These are phyloP conservation scores for Silurus aristotelis DNA, from an alignment of 2,797 vertebrate genomes.

Conservation along the genomic window DNA sequence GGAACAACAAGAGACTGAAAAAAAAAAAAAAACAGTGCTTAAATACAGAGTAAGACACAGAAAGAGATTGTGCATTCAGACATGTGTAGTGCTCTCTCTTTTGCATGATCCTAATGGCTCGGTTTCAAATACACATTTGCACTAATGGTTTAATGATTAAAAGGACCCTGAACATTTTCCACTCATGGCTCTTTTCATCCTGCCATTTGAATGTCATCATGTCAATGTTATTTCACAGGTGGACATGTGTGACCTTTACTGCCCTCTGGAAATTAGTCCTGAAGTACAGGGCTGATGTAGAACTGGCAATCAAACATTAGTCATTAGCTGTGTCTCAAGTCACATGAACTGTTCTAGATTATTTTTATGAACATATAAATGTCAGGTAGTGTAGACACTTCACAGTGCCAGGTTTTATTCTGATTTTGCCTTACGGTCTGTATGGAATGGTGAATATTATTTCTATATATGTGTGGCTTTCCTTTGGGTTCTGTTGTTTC, in stretches of 20 bases:
- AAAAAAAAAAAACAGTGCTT: conserved; percentile 15
- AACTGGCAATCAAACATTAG: conserved; percentile 24
- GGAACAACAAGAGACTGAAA: conserved; percentile 70
- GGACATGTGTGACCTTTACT: conserved; percentile 41
- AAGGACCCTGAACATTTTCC: conserved; percentile 47
- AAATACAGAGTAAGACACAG: conserved; percentile 46
- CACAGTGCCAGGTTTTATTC: not conserved
- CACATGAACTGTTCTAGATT: conserved; percentile 9
- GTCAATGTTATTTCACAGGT: conserved; percentile 33
- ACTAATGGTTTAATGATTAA: conserved; percentile 55
- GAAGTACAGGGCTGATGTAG: conserved; percentile 38
- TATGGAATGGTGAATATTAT: not conserved
- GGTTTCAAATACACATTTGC: conserved; percentile 54
- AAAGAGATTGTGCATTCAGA: conserved; percentile 45
- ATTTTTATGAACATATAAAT: conserved; percentile 7
- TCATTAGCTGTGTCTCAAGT: conserved; percentile 14
- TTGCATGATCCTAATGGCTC: conserved; percentile 43
- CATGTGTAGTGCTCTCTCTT: conserved; percentile 38
- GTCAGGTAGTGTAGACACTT: not conserved
- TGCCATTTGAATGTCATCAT: conserved; percentile 37
- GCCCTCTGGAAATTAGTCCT: conserved; percentile 61
- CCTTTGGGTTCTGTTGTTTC: not conserved
- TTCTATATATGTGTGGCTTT: not conserved
- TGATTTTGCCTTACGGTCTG: not conserved
- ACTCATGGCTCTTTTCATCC: conserved; percentile 30